Evolutionary conservation across 2,113 vertebrate species (phyloP).

Genomic region (Myrmecobius fasciatus): DNA sequence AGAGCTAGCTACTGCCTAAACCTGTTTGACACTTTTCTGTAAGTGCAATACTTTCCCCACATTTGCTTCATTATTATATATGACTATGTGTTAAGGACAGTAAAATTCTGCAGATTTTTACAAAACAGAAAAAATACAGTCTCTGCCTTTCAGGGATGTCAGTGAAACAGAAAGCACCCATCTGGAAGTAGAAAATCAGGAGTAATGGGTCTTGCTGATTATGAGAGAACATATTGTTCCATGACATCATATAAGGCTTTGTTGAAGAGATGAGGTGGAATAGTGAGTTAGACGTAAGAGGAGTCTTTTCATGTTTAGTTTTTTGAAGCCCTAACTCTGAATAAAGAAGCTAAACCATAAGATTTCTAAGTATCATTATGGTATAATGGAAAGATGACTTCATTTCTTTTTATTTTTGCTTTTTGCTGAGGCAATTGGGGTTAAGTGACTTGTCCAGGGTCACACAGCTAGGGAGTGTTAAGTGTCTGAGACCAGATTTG

Average conservation of each 20-base stretch:
- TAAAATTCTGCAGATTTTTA: neutral
- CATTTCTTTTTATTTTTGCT: no score
- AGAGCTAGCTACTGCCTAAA: neutral
- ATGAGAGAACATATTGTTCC: neutral
- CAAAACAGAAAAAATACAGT: neutral
- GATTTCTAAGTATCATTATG: constrained; percentile 25
- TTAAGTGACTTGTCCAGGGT: no score
- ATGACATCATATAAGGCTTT: neutral
- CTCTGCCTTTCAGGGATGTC: neutral
- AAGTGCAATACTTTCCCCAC: neutral
- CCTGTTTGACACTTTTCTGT: neutral
- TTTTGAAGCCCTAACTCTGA: neutral
- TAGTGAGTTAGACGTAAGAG: neutral
- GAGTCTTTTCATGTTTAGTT: neutral
- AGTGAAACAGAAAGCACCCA: neutral
- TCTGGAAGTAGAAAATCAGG: neutral
- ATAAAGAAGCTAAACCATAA: constrained; percentile 33
- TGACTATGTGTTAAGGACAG: neutral
- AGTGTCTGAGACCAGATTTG: no score
- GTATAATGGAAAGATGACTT: neutral
- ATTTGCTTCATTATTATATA: neutral
- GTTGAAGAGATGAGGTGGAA: neutral
- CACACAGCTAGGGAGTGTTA: no score
- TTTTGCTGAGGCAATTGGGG: no score
- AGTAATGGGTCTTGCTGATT: neutral